phyloP scores from a whole-genome alignment of 1,140 invertebrate species.

The Drosophila yakuba region DNA sequence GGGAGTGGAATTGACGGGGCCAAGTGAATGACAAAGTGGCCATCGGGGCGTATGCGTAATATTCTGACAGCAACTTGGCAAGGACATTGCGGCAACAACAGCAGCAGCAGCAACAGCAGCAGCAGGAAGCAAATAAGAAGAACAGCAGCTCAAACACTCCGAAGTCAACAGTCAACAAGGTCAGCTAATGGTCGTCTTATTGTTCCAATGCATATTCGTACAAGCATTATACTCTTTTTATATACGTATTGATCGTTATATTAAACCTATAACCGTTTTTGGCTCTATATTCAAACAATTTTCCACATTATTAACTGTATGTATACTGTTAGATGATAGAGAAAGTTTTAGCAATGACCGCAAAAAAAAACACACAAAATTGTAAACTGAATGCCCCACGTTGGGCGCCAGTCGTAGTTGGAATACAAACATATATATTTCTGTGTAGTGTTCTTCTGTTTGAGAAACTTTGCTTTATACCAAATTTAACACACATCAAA shows the following conservation, averaged over 20 bases:
- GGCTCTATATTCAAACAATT: conserved; percentile 47
- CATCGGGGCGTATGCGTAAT: conserved; percentile 69
- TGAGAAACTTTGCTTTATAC: conserved; percentile 29
- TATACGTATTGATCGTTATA: conserved; percentile 47
- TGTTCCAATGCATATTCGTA: conserved; percentile 62
- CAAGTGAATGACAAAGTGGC: conserved; percentile 58
- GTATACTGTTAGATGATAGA: conserved; percentile 56
- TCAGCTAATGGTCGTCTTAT: conserved; percentile 81
- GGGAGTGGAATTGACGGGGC: conserved; percentile 35
- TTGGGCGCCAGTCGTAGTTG: conserved; percentile 58
- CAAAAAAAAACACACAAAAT: conserved; percentile 29
- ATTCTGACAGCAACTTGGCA: conserved; percentile 58
- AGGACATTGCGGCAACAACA: conserved; percentile 21
- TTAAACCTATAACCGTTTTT: conserved; percentile 54
- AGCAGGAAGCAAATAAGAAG: conserved; percentile 9
- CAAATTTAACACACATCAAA: conserved; percentile 20
- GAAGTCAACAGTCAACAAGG: conserved; percentile 67
- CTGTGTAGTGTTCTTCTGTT: conserved; percentile 59
- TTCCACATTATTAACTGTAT: conserved; percentile 62
- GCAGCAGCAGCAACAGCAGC: not conserved
- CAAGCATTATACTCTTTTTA: conserved; percentile 58
- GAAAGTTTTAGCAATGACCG: conserved; percentile 48
- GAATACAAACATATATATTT: conserved; percentile 38
- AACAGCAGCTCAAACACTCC: conserved; percentile 17
- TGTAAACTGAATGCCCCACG: conserved; percentile 56